These are phyloP conservation scores for Numenius arquata DNA, from an alignment of 2,113 vertebrate species.

Conservation along the genomic window DNA sequence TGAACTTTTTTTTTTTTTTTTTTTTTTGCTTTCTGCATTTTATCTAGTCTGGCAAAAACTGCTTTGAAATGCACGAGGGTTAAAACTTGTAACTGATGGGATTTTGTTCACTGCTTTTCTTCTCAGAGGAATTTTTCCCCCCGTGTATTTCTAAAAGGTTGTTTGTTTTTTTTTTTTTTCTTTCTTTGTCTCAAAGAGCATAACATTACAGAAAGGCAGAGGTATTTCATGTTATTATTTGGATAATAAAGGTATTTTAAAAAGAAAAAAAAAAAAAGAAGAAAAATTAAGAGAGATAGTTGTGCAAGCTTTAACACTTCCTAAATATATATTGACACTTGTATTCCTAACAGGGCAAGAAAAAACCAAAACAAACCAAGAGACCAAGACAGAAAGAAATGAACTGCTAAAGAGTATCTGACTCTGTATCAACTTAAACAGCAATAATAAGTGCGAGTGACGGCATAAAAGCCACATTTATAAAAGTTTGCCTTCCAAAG, in stretches of 20 bases:
- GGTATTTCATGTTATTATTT: neutral
- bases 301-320: neutral
- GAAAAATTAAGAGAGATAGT: neutral
- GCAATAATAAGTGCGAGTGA: neutral
- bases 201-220: neutral
- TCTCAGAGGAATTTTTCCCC: neutral
- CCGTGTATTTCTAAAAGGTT: neutral
- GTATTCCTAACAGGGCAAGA: neutral
- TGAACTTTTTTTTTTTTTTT: neutral
- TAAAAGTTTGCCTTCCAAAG: neutral
- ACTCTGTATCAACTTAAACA: neutral
- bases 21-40: neutral
- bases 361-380: neutral
- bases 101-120: neutral
- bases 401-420: neutral
- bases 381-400: neutral
- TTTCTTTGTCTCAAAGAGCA: neutral
- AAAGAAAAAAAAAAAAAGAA: too few relatives aligned
- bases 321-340: neutral
- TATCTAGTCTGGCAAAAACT: neutral
- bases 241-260: neutral
- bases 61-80: neutral
- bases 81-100: neutral
- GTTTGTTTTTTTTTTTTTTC: neutral
- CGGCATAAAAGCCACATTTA: neutral